phyloP scores from a whole-genome alignment of 2,797 vertebrate genomes.

The Falco peregrinus region DNA sequence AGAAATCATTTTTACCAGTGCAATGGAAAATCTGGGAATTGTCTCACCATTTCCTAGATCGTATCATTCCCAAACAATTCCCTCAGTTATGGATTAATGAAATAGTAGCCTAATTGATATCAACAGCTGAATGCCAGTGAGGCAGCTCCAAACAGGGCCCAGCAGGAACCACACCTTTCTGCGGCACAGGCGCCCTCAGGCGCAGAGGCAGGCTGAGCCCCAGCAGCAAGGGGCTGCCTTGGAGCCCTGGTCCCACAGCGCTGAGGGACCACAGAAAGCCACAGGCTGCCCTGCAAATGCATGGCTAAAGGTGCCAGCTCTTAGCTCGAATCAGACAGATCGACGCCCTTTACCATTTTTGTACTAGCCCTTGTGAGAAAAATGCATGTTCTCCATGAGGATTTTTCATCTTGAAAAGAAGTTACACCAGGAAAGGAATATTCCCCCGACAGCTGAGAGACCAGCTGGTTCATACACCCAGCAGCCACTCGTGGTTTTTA shows the following conservation, averaged over 20 bases:
- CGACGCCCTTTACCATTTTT: background rate
- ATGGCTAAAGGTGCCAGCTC: background rate
- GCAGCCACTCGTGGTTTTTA: background rate
- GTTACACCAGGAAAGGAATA: background rate
- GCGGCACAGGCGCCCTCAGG: accelerated
- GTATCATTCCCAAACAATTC: background rate
- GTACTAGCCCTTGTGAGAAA: background rate
- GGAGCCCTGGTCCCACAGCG: accelerated
- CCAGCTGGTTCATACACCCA: background rate
- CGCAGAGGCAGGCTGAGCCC: background rate
- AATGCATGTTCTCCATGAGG: background rate
- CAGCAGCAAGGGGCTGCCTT: background rate
- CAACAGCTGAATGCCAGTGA: background rate
- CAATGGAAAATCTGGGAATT: background rate
- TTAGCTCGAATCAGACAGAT: background rate
- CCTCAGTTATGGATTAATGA: background rate
- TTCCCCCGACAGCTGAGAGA: background rate
- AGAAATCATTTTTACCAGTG: background rate
- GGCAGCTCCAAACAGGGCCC: background rate
- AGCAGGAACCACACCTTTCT: background rate
- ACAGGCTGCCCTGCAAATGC: background rate
- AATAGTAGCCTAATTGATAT: background rate
- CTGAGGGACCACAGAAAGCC: background rate
- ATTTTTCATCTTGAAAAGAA: background rate
- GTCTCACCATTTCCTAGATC: background rate